These are phyloP conservation scores for Saccopteryx leptura DNA, from an alignment of 2,113 vertebrate species.

Conservation along the genomic window DNA sequence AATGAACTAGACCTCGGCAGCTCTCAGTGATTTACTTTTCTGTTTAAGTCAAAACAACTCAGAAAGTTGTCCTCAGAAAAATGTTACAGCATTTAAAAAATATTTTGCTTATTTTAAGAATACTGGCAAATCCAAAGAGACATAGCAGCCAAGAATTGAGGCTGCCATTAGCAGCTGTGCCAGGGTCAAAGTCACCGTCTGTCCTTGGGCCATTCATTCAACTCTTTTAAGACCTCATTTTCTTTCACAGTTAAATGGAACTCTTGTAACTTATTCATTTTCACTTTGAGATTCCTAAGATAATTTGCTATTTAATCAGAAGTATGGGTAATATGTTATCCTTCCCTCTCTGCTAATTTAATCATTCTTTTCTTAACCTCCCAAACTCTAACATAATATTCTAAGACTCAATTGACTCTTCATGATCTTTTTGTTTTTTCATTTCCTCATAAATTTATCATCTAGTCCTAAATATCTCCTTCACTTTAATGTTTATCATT, in stretches of 20 bases:
- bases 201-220: conserved; percentile 67
- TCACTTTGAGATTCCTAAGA: conserved; percentile 46
- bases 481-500: conserved; percentile 20
- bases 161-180: conserved; percentile 56
- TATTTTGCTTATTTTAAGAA: conserved; percentile 61
- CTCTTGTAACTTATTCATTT: conserved; percentile 45
- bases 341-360: conserved; percentile 44
- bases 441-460: conserved; percentile 56
- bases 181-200: conserved; percentile 72
- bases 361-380: conserved; percentile 21
- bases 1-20: background rate
- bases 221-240: conserved; percentile 26
- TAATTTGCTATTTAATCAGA: conserved; percentile 55
- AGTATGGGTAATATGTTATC: conserved; percentile 27
- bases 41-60: conserved; percentile 44
- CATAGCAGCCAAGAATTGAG: conserved; percentile 29
- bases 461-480: background rate
- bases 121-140: conserved; percentile 57
- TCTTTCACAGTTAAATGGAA: conserved; percentile 49
- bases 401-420: conserved; percentile 1
- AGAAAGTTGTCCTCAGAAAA: conserved; percentile 62
- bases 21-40: conserved; percentile 19
- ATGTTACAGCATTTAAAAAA: conserved; percentile 17
- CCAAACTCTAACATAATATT: conserved; percentile 33
- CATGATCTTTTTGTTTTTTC: conserved; percentile 3